phyloP scores from a whole-genome alignment of 1,140 invertebrate species.

The Galleria mellonella region DNA sequence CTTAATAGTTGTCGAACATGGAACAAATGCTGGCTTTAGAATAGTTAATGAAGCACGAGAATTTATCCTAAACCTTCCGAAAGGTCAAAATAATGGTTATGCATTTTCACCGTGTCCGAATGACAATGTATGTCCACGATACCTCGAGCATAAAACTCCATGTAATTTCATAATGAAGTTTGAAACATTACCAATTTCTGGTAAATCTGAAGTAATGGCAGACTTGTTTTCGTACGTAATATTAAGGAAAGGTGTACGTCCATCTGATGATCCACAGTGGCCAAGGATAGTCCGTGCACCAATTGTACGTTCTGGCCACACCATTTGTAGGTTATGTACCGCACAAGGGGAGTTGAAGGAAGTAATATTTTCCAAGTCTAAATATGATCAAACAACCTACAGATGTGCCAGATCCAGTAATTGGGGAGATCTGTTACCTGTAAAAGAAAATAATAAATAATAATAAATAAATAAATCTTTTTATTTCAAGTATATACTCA shows the following conservation, averaged over 20 bases:
- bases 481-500: no score
- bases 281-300: conserved; percentile 84
- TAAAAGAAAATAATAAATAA: conserved; percentile 53
- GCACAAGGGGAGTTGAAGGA: conserved; percentile 83
- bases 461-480: conserved; percentile 5
- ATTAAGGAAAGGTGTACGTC: conserved; percentile 83
- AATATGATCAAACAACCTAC: conserved; percentile 82
- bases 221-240: conserved; percentile 86
- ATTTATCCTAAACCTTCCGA: conserved; percentile 77
- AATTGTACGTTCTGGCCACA: conserved; percentile 79
- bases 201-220: conserved; percentile 45
- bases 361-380: conserved; percentile 83
- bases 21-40: conserved; percentile 86
- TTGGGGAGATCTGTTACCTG: conserved; percentile 85
- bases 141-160: conserved; percentile 77
- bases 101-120: conserved; percentile 91
- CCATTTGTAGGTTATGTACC: conserved; percentile 87
- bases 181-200: conserved; percentile 72
- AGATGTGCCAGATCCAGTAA: conserved; percentile 80
- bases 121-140: conserved; percentile 83
- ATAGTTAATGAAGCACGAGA: conserved; percentile 85
- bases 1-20: conserved; percentile 89
- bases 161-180: conserved; percentile 87
- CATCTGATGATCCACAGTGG: conserved; percentile 77
- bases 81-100: conserved; percentile 68